Conservation (phyloP, 2,113 vertebrate species). For the Myiagra hebetior region DNA sequence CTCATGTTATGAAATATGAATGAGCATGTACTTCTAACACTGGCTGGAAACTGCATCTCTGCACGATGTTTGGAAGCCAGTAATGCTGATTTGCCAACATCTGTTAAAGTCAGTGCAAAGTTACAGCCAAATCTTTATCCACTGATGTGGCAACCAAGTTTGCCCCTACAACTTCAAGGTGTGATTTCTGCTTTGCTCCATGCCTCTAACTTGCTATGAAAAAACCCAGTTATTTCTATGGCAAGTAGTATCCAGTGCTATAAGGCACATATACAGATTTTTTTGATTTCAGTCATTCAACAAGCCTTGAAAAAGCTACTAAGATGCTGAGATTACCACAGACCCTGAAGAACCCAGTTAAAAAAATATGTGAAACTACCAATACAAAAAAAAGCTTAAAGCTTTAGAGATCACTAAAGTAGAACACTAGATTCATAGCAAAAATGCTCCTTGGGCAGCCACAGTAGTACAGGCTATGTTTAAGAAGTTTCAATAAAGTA, state of each 20-base stretch:
- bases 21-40: accelerated
- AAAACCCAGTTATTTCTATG: accelerated
- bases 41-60: neutral
- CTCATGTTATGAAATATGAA: neutral
- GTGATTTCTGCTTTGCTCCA: neutral
- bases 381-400: neutral
- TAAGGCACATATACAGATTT: neutral
- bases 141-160: neutral
- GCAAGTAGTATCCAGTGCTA: neutral
- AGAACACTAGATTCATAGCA: neutral
- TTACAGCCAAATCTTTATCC: neutral
- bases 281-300: neutral
- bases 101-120: neutral
- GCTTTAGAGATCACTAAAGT: neutral
- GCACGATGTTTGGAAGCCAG: neutral
- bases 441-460: neutral
- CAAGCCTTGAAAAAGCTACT: neutral
- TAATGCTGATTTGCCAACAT: neutral
- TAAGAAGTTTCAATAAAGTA: neutral
- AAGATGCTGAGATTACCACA: neutral
- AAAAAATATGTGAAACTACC: neutral
- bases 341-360: neutral
- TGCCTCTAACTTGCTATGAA: neutral
- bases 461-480: neutral
- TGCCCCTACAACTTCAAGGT: neutral